These are phyloP conservation scores for Cataglyphis cursor DNA, from an alignment of 2,888 invertebrate species.

Conservation along the genomic window DNA sequence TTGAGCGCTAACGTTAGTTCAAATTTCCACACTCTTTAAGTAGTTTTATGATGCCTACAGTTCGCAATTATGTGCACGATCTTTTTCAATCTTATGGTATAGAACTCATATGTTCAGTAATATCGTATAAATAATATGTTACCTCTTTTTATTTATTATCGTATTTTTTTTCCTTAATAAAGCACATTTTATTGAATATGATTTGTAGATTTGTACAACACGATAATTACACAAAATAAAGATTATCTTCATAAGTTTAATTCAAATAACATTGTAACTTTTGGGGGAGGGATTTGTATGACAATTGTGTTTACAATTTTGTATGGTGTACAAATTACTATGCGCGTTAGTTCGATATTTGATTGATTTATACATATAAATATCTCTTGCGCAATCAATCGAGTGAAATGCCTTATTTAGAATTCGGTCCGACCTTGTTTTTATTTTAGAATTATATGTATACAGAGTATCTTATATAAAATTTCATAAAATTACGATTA, in stretches of 20 bases:
- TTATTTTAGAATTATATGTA: conserved; percentile 45
- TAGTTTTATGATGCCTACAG: not conserved
- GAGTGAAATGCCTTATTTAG: conserved; percentile 27
- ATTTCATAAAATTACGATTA: conserved; percentile 7
- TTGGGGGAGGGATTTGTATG: not conserved
- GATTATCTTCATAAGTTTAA: not conserved
- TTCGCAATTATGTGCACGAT: conserved; percentile 12
- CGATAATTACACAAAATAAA: not conserved
- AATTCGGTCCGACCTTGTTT: conserved; percentile 36
- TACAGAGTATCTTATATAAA: too few species aligned
- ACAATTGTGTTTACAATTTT: not conserved
- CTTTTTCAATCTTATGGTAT: not conserved
- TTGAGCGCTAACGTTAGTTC: conserved; percentile 22
- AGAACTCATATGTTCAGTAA: not conserved
- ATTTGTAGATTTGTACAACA: not conserved
- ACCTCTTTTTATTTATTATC: not conserved
- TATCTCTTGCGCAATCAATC: conserved; percentile 48
- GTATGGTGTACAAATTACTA: not conserved
- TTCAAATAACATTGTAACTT: not conserved
- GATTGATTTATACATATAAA: conserved; percentile 43
- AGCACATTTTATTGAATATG: not conserved
- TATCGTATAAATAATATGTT: not conserved
- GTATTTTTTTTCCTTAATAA: not conserved
- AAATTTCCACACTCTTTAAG: conserved; percentile 32
- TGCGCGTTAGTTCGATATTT: not conserved